Base-by-base conservation (phyloP, 2,888 invertebrate species). In the Drepanosiphum platanoidis region DNA sequence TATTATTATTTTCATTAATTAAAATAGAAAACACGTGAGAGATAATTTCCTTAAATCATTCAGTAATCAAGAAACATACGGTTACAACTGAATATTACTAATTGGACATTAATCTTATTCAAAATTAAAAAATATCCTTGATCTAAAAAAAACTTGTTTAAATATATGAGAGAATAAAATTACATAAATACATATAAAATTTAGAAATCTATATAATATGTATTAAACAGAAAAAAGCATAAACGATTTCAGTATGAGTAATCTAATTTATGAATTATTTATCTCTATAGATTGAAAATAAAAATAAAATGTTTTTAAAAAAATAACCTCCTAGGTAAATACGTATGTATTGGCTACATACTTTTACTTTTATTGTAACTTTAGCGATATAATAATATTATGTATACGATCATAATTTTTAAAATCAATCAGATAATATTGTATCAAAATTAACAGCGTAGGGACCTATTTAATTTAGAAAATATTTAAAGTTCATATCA, bases 101-200 rank as follows among this genome's bases (percentile, higher is more conserved):
- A 3, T 8, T 58, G 8, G 15, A 75, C n/a, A 75, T 27, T 42
- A 64, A 64, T 66, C 39, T n/a, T 46, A 66, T 58, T 66, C 3
- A 68, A 32, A 46, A 79, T 79, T 68, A 32, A 68, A n/a, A 46
- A 68, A 42, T 22, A 79, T 68, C 79, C 79, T 79, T 79, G 79
- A 79, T 66, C 79, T 68, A 79, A 3, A 79, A 68, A 68, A 46
- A 79, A 79, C 79, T 66, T n/a, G 79, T 79, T 79, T 66, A 42
- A 78, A n/a, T 58, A 75, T n/a, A 77, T 27, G 30, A 39, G 39
- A 39, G 2, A 64, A 64, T n/a, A 64, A 77, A 77, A 64, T 39
- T 27, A 39, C 11, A 15, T 7, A 36, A 61, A 9, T 1, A 8
- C 8, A 36, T 61, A 77, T 36, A 15, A 34, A n/a, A 61, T 77